These are phyloP conservation scores for Zophobas atratus DNA, from an alignment of 1,140 invertebrate genomes.

Conservation along the genomic window DNA sequence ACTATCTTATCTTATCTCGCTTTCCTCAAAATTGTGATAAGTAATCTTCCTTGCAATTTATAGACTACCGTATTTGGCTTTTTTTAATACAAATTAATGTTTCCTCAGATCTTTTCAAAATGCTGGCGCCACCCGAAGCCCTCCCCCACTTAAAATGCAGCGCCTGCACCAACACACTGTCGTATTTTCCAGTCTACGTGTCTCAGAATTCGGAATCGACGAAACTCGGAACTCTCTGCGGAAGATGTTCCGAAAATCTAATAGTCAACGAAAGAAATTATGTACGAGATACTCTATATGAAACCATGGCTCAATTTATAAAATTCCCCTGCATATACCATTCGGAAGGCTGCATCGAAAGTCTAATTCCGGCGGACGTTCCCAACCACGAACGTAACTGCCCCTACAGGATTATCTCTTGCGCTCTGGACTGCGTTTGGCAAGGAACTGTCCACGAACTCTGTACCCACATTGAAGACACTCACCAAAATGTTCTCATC, in stretches of 20 bases:
- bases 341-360: slow-evolving; percentile 45
- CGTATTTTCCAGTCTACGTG: slow-evolving; percentile 48
- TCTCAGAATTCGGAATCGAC: neutral
- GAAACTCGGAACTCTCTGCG: slow-evolving; percentile 41
- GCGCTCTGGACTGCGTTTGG: slow-evolving; percentile 51
- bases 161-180: slow-evolving; percentile 47
- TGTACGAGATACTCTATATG: slow-evolving; percentile 44
- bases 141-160: slow-evolving; percentile 27
- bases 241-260: slow-evolving; percentile 38
- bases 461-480: slow-evolving; percentile 51
- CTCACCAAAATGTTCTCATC: slow-evolving; percentile 50
- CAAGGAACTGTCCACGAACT: slow-evolving; percentile 52
- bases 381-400: slow-evolving; percentile 50
- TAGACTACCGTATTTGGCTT: no score
- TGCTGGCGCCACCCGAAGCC: neutral
- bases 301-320: slow-evolving; percentile 40
- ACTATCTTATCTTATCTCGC: no score
- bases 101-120: neutral
- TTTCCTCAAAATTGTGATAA: no score
- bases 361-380: slow-evolving; percentile 41
- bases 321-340: slow-evolving; percentile 52
- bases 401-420: slow-evolving; percentile 22
- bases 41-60: no score
- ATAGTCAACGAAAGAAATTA: slow-evolving; percentile 1
- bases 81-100: no score